Base-by-base conservation (phyloP, 2,797 vertebrate genomes). In the Nyctibius grandis region DNA sequence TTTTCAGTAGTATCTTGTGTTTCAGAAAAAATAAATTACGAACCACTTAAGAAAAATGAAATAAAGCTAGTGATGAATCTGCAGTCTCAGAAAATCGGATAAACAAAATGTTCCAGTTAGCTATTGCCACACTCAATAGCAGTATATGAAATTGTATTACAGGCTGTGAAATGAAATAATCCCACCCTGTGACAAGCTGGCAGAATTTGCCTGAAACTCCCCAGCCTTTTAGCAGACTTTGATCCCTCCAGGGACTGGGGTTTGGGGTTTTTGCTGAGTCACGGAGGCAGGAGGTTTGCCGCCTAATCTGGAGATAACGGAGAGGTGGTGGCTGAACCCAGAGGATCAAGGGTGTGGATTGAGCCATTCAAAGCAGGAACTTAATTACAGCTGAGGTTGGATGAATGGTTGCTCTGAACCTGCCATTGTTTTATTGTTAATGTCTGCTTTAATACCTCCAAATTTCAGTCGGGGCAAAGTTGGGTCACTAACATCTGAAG, bases 81-180 rank as follows among this genome's bases (percentile, higher is more conserved):
- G 85, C 91, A 96, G 89, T 91, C 94, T 95, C 81, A 95, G 93
- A 97, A 86, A 94, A 97, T 96, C 94, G 93, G 78, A 93, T 95
- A 97, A 97, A 97, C 95, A 97, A 85, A 94, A 92, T 93, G 96
- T 96, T 96, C 91, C 90, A 94, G 91, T 90, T 97, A 95, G 69
- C 95, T 94, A 95, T 94, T 96, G 91, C 93, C 85, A 83, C 97
- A 96, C 63, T 97, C 94, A 78, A 89, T 90, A 77, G 91, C 93
- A 92, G 91, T 89, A 95, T 94, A 95, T 96, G 95, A 97, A 98
- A 98, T 96, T 96, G 94, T 94, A 97, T 97, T 97, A 95, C 97
- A 96, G 91, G 95, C 96, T 97, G 96, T 97, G 97, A 98, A 97
- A 97, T 97, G 94, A 97, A 96, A 96, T 96, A 96, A 96, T 97